Base-by-base conservation (phyloP, 2,797 vertebrate species). In the Enteromius thamalakanensis region DNA sequence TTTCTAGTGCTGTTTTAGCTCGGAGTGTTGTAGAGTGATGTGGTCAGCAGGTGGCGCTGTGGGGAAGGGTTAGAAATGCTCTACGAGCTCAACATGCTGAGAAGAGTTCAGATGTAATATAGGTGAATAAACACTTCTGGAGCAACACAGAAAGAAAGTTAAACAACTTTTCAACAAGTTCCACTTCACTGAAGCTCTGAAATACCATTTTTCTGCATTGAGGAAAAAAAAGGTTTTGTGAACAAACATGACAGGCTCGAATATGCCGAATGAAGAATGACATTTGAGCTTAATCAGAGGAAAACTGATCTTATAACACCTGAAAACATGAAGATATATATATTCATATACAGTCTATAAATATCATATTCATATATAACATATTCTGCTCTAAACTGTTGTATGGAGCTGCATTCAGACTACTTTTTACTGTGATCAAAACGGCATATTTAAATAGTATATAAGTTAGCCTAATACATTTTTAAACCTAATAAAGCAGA, bases 31-130 rank as follows among this genome's bases (percentile, higher is more conserved):
- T 14, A 37, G 40, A 47, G 1, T 34, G 4, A 3, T 47, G 67
- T 64, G 58, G 10, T 15, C 80, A 64, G 55, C 55, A 81, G 80
- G 69, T 65, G 80, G 80, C 55, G 42, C 11, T 55, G 1, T 26
- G 14, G 1, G 1, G 7, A 23, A 3, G 23, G n/a, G 1, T 23
- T 17, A 3, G 29, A 45, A 17, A 58, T 17, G 12, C 65, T 37
- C 34, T 6, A 71, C n/a, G 5, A 58, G 7, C 21, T 58, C 51
- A n/a, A 8, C 4, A 2, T 70, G 5, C 4, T 10, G 64, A 7
- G 34, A 42, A 42, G 21, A 45, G 2, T 23, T 12, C 3, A n/a
- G 7, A 10, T 53, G 21, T 40, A 40, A 40, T 40, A 8, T 40
- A 40, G 37, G 6, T 40, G 37, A 1, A 40, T 7, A 40, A 40